These are phyloP conservation scores for Acrobasis suavella DNA, from an alignment of 2,888 invertebrate genomes.

Conservation along the genomic window DNA sequence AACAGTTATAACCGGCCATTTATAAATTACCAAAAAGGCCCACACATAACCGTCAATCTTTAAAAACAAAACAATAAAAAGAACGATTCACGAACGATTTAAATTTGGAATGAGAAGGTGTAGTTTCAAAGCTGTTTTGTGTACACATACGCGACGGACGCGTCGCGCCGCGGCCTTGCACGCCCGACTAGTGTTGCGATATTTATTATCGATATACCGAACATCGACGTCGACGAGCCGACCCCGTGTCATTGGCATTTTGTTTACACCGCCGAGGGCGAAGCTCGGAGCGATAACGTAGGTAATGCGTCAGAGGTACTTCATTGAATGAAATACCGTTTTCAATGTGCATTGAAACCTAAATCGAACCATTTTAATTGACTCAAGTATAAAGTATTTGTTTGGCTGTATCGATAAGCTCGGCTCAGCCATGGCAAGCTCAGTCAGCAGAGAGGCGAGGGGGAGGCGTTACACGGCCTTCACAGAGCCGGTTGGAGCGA, in stretches of 20 bases:
- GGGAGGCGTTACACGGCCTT: conserved; percentile 74
- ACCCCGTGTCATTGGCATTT: conserved; percentile 76
- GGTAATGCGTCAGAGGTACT: conserved; percentile 47
- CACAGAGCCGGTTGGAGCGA: conserved; percentile 78
- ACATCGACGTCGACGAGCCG: conserved; percentile 30
- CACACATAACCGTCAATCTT: conserved; percentile 19
- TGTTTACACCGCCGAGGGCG: conserved; percentile 65
- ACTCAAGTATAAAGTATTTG: not conserved
- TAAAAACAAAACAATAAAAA: conserved; percentile 28
- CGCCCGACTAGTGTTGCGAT: conserved; percentile 67
- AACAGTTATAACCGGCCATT: conserved; percentile 7
- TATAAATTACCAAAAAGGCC: conserved; percentile 7
- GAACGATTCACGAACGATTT: conserved; percentile 40
- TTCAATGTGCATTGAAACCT: conserved; percentile 21
- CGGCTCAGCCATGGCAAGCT: conserved; percentile 58
- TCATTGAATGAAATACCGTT: conserved; percentile 46
- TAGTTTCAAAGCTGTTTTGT: conserved; percentile 57
- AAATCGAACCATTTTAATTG: not conserved
- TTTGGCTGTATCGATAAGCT: conserved; percentile 62
- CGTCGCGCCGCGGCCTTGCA: conserved; percentile 71
- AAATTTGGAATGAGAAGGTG: conserved; percentile 53
- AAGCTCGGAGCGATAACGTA: conserved; percentile 62
- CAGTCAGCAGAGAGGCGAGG: conserved; percentile 51
- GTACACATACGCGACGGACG: conserved; percentile 56
- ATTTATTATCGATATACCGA: conserved; percentile 65